A percentile compares a stretch with the other conserved stretches of the same genome.
Conservation (phyloP, 35 echinoderm and acorn worm species). For the Lytechinus variegatus region DNA sequence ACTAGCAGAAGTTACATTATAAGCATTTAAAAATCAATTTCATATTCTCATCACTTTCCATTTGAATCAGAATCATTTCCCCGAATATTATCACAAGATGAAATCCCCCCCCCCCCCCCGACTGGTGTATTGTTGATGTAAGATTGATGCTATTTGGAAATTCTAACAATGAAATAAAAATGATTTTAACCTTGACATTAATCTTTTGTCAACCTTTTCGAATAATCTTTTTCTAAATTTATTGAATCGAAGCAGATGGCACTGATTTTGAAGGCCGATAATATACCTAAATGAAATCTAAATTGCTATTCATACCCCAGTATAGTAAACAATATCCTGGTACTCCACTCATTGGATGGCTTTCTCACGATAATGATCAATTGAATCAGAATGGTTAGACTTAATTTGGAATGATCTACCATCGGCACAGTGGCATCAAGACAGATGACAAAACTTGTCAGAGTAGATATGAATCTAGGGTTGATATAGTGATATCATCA, state of each 20-base stretch:
- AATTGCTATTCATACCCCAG: not conserved
- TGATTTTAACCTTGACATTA: not conserved
- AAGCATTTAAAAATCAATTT: too few species aligned
- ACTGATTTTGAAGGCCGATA: not conserved
- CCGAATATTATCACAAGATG: not conserved
- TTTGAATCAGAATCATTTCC: not conserved
- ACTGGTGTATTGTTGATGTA: not conserved
- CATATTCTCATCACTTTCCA: not conserved
- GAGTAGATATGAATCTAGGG: not conserved
- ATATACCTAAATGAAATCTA: not conserved
- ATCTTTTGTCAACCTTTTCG: not conserved
- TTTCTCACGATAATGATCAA: conserved; percentile 4
- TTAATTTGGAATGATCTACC: not conserved
- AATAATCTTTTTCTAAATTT: not conserved
- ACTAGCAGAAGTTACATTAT: too few species aligned
- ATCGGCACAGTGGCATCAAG: not conserved
- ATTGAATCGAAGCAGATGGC: conserved; percentile 10
- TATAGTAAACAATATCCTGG: not conserved
- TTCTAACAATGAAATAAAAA: not conserved
- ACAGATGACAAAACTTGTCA: not conserved
- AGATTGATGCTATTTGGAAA: not conserved
- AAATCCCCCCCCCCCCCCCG: not conserved
- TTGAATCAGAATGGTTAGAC: not conserved
- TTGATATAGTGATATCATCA: not conserved
- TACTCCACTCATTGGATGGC: not conserved